These are phyloP conservation scores for Actinia tenebrosa DNA, from an alignment of 64 coral and sea anemone genomes.

Conservation along the genomic window DNA sequence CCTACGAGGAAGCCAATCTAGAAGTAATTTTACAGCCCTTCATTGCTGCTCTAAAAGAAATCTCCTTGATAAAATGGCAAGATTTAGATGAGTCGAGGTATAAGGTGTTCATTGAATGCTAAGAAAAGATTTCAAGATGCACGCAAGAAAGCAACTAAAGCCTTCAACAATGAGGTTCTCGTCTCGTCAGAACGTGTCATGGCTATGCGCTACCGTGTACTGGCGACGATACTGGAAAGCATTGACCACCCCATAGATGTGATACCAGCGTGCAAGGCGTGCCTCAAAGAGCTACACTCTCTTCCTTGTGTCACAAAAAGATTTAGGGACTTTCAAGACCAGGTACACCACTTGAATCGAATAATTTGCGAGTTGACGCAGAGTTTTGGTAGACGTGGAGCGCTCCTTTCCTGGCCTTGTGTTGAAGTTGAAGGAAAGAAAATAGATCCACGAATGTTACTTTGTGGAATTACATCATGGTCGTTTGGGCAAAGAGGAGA, in stretches of 20 bases:
- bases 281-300: conserved; percentile 30
- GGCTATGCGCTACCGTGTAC: conserved; percentile 28
- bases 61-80: not conserved
- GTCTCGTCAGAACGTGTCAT: conserved; percentile 15
- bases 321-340: not conserved
- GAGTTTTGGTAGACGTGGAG: not conserved
- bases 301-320: not conserved
- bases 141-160: conserved; percentile 16
- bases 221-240: conserved; percentile 34
- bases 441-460: conserved; percentile 17
- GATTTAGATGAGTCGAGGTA: not conserved
- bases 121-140: conserved; percentile 14
- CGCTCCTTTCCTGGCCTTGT: conserved; percentile 8
- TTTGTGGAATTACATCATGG: conserved; percentile 1
- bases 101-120: not conserved
- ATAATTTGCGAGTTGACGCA: not conserved
- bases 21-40: not conserved
- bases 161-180: conserved; percentile 48
- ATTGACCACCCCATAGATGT: not conserved
- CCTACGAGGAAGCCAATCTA: not conserved
- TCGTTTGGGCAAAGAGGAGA: conserved; percentile 30
- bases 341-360: not conserved
- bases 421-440: not conserved
- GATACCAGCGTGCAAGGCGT: conserved; percentile 10
- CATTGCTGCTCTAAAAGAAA: not conserved